Base-by-base conservation (phyloP, 92 coral and sea anemone genomes). In the Micromussa lordhowensis region DNA sequence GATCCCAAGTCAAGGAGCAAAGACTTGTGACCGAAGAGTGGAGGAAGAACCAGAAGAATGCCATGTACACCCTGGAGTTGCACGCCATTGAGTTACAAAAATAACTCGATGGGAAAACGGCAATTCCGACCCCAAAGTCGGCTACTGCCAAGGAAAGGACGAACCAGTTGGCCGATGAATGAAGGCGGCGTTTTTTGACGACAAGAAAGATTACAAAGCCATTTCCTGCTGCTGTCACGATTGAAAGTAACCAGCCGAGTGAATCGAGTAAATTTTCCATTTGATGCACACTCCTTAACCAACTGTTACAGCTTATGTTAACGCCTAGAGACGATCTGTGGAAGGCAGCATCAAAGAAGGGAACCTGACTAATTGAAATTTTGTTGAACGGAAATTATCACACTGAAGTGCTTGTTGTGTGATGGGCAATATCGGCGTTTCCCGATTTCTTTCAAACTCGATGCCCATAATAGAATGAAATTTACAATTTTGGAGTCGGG, bases 1-100 rank as follows among this genome's bases (percentile, higher is more conserved):
- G 87, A 69, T 83, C 66, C 87, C 87, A 69, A 8, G 87, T 49
- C 86, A 82, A 17, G 32, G 12, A 21, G 34, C 86, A 82, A 29
- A 82, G 75, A 70, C 68, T 82, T 48, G 87, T 70, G 64, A 83
- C 53, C 51, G 87, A 83, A 6, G 69, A 69, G 68, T 70, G 87
- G 3, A 83, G 35, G 48, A 69, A 26, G 26, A 83, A 69, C 87
- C 87, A 83, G 79, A 12, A 68, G 30, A 69, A 70, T 68, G 79
- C 64, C 10, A 29, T 48, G 51, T 69, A 29, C 40, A 83, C 18
- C 19, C 66, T 69, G 48, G n/a, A 24, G 87, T 82, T 70, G 18
- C 86, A 82, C 15, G 40, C 18, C 34, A 70, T 5, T 21, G 10
- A 19, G 38, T 29, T 63, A 19, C 86, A 82, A 19, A 70, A 5